These are phyloP conservation scores for Podiceps cristatus DNA, from an alignment of 2,113 vertebrate species.

Conservation along the genomic window DNA sequence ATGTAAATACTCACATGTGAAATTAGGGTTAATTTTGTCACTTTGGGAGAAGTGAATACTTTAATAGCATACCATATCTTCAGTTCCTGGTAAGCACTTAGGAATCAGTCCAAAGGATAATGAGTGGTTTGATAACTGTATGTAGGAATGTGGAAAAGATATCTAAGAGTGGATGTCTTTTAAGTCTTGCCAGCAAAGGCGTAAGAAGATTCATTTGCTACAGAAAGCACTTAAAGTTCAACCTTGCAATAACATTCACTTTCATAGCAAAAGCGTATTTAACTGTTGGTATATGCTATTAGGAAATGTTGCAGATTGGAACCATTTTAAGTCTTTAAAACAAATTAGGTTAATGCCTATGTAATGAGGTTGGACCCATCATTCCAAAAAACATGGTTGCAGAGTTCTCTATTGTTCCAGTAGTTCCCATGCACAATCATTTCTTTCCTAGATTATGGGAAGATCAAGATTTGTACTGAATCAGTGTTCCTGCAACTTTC, in stretches of 20 bases:
- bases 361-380: neutral
- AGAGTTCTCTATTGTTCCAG: neutral
- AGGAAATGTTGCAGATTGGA: neutral
- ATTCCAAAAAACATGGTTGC: neutral
- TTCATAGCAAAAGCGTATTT: neutral
- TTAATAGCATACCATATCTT: neutral
- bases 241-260: neutral
- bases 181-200: constrained; percentile 41
- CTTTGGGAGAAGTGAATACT: neutral
- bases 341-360: neutral
- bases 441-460: neutral
- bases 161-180: neutral
- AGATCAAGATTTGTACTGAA: neutral
- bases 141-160: constrained; percentile 20
- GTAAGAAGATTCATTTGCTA: neutral
- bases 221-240: neutral
- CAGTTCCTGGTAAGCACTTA: neutral
- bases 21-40: neutral
- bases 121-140: neutral
- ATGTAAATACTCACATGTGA: neutral
- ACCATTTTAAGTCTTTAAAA: neutral
- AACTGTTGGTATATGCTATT: neutral
- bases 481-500: neutral
- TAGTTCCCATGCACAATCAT: neutral
- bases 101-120: neutral